Conservation (phyloP, 2,888 invertebrate genomes). For the Aphrophora alni region DNA sequence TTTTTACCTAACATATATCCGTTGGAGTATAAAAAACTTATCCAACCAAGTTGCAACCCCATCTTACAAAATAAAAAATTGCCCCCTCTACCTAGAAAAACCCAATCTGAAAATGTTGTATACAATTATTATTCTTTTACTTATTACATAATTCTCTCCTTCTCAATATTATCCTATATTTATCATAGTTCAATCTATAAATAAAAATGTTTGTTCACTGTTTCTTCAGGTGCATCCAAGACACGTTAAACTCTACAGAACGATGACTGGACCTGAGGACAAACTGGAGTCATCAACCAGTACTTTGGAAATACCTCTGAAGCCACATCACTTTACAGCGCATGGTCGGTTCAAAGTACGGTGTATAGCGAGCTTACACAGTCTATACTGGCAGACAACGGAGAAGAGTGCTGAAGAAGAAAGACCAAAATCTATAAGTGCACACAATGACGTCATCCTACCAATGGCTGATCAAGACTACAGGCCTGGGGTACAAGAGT, state of each 20-base stretch:
- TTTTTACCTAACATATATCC: no score
- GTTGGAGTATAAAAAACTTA: no score
- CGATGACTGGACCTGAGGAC: slow-evolving; percentile 22
- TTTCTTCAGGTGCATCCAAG: slow-evolving; percentile 35
- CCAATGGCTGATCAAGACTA: not conserved
- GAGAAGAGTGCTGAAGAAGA: slow-evolving; percentile 70
- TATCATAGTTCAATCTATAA: no score
- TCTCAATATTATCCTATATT: no score
- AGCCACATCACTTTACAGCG: slow-evolving; percentile 27
- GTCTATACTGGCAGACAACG: slow-evolving; percentile 70
- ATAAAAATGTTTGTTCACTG: no score
- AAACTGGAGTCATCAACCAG: slow-evolving; percentile 33
- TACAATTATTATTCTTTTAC: no score
- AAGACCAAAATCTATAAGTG: slow-evolving; percentile 21
- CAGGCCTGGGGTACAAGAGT: not conserved
- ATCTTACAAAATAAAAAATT: no score
- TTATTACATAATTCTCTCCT: no score
- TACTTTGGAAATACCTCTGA: slow-evolving; percentile 27
- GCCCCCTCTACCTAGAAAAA: no score
- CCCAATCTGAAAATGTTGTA: no score
- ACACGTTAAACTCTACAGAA: slow-evolving; percentile 21
- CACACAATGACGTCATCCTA: not conserved
- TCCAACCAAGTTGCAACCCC: no score
- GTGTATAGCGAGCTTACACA: slow-evolving; percentile 69
- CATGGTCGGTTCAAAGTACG: slow-evolving; percentile 53